These are phyloP conservation scores for Pachydiplax longipennis DNA, from an alignment of 2,888 invertebrate species.

Conservation along the genomic window DNA sequence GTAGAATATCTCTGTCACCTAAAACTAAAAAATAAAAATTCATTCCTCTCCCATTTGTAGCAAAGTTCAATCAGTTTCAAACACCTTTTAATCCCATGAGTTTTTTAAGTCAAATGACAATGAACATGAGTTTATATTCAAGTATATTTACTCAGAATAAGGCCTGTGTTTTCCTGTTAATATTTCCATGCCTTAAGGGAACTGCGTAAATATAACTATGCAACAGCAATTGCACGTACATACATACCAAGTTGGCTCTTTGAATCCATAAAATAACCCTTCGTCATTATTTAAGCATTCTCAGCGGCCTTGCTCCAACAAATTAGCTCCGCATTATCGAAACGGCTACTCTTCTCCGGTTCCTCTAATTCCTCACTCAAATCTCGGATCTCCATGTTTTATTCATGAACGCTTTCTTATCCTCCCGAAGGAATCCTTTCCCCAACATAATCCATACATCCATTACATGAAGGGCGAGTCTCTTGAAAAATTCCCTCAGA, in stretches of 20 bases:
- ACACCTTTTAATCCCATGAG: no score
- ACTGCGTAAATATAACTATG: no score
- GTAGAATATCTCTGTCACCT: no score
- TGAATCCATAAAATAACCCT: neutral
- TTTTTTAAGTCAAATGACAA: no score
- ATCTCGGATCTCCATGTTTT: neutral
- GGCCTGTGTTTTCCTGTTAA: no score
- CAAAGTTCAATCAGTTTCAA: no score
- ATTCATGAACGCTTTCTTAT: neutral
- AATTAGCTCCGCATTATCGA: neutral
- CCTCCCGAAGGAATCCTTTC: neutral
- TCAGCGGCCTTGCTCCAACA: neutral
- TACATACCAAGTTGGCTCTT: neutral
- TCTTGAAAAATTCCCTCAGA: slow-evolving; percentile 4
- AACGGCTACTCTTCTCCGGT: neutral
- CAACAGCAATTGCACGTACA: no score
- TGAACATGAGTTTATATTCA: no score
- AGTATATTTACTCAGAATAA: no score
- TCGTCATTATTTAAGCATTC: neutral
- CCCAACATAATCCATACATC: neutral
- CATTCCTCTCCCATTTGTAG: no score
- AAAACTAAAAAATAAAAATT: no score
- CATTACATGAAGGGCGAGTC: neutral
- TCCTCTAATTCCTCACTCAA: neutral
- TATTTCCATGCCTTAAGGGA: no score